A percentile compares a stretch with the other conserved stretches of the same genome.
These are phyloP conservation scores for Sylvietta virens DNA, from an alignment of 2,113 vertebrate genomes.

Conservation along the genomic window DNA sequence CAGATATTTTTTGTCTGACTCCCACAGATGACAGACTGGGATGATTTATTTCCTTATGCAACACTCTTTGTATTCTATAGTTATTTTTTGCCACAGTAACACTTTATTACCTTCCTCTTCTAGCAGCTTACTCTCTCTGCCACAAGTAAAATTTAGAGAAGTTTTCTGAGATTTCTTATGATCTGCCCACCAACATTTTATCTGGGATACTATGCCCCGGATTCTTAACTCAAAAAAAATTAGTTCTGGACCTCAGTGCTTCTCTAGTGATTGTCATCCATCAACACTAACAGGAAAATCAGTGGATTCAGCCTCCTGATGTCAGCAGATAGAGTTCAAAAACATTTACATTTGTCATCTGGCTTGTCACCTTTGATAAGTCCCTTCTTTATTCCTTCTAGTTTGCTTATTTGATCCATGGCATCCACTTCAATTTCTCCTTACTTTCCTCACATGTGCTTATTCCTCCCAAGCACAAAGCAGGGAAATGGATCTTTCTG, in stretches of 20 bases:
- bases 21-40: background rate
- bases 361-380: background rate
- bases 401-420: background rate
- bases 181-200: background rate
- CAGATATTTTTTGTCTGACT: background rate
- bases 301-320: background rate
- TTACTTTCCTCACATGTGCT: background rate
- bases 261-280: background rate
- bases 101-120: background rate
- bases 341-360: background rate
- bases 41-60: conserved; percentile 23
- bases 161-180: background rate
- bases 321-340: background rate
- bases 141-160: background rate
- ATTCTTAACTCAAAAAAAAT: background rate
- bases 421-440: background rate
- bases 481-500: background rate
- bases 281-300: background rate
- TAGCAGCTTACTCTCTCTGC: background rate
- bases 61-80: background rate
- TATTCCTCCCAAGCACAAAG: background rate
- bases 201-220: background rate
- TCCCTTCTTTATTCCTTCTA: background rate
- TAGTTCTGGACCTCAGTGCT: background rate
- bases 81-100: background rate